These are phyloP conservation scores for Lagorchestes hirsutus DNA, from an alignment of 2,797 vertebrate genomes.

Conservation along the genomic window DNA sequence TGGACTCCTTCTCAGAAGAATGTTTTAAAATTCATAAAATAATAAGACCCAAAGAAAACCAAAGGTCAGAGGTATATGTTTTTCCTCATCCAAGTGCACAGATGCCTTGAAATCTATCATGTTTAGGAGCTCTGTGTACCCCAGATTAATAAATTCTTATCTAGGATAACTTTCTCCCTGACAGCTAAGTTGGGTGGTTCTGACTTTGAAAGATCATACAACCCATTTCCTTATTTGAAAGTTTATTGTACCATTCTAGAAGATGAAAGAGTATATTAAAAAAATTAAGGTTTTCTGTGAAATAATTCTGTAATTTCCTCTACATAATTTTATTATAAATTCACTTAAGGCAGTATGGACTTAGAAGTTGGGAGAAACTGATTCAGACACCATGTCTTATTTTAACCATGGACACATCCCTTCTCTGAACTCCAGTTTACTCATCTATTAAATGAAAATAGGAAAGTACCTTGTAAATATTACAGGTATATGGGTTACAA, in stretches of 20 bases:
- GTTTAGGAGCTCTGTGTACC: not conserved
- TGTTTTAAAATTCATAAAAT: not conserved
- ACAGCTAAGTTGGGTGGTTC: not conserved
- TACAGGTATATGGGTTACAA: not conserved
- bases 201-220: not conserved
- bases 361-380: not conserved
- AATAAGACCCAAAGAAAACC: not conserved
- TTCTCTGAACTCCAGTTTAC: not conserved
- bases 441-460: not conserved
- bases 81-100: not conserved
- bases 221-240: not conserved
- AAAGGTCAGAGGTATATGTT: not conserved
- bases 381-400: not conserved
- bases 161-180: not conserved
- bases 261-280: not conserved
- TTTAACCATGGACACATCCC: not conserved
- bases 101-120: not conserved
- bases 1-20: not conserved
- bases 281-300: not conserved
- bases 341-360: not conserved
- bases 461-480: not conserved
- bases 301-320: not conserved
- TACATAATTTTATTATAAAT: not conserved
- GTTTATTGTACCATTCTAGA: not conserved
- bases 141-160: not conserved